These are phyloP conservation scores for Eupithecia pulchellata DNA, from an alignment of 2,888 invertebrate species.

Conservation along the genomic window DNA sequence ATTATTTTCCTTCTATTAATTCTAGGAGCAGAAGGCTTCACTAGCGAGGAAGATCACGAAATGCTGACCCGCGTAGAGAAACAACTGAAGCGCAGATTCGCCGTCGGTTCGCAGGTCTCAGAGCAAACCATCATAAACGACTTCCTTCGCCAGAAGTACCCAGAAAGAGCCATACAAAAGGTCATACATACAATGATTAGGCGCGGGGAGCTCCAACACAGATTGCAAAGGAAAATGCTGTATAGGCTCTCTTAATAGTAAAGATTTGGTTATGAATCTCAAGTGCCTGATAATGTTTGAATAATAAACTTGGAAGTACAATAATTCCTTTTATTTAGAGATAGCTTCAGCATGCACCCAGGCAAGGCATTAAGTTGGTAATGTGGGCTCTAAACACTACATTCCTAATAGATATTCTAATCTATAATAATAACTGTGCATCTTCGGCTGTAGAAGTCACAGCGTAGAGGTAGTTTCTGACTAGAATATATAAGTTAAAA, in stretches of 20 bases:
- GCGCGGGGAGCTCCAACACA: constrained; percentile 97
- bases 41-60: constrained; percentile 97
- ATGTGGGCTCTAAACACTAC: too few relatives aligned
- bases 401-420: not conserved
- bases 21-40: constrained; percentile 98
- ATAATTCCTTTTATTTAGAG: not conserved
- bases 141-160: constrained; percentile 93
- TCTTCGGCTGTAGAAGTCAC: not conserved
- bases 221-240: constrained; percentile 98
- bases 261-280: not conserved
- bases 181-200: constrained; percentile 97
- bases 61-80: constrained; percentile 95
- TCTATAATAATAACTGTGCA: not conserved
- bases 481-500: constrained; percentile 48
- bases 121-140: constrained; percentile 97
- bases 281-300: constrained; percentile 20
- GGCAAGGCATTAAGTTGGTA: too few relatives aligned
- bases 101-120: constrained; percentile 98
- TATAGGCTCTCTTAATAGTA: constrained; percentile 91
- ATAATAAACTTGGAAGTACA: constrained; percentile 29
- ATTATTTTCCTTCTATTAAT: too few relatives aligned
- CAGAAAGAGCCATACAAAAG: constrained; percentile 93
- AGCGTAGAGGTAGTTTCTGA: constrained; percentile 52
- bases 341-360: not conserved
- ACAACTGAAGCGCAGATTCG: constrained; percentile 96